Evolutionary conservation across 2,113 vertebrate species (phyloP), one percentile per base, ranked within the genome.

Genomic region (Eurystomus gularis): DNA sequence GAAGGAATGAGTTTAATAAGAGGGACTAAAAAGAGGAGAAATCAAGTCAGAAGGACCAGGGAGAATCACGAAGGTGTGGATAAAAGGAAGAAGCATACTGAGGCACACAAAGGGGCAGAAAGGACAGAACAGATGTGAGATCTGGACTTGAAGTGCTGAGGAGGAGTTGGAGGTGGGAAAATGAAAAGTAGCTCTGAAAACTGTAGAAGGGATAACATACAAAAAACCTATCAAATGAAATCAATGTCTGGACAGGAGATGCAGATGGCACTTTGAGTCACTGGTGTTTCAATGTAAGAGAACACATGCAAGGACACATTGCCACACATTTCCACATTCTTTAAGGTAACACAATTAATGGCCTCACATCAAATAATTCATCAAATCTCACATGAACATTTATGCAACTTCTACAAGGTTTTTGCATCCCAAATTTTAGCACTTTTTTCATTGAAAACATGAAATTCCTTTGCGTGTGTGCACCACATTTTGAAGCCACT

Each of bases 181-280:
- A 95, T 64, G 72, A 88, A 90, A 10, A 88, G 39, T 33, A 92
- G 25, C 39, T 93, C 82, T 88, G 60, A 83, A 73, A 96, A 88
- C 35, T 48, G 23, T 17, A 81, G 65, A 73, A 94, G 33, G 48
- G 48, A 82, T 46, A 88, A 90, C 75, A 60, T 70, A n/a, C n/a
- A 78, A 86, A 39, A 94, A 86, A 92, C 57, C 51, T 71, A 91
- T 40, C 42, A 71, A 91, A 95, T 68, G 25, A 94, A 94, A 94
- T 55, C 81, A 73, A 75, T 42, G 37, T 86, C 88, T 86, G n/a
- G 49, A 92, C 77, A 72, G 68, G 48, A 89, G 83, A 91, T 95
- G 93, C 91, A 96, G 94, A 96, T 92, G 96, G 79, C 48, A 81
- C 19, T 81, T 88, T 95, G 90, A 96, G 71, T 96, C 94, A 92